Conservation (phyloP, 2,113 vertebrate species). For the Gadus macrocephalus region DNA sequence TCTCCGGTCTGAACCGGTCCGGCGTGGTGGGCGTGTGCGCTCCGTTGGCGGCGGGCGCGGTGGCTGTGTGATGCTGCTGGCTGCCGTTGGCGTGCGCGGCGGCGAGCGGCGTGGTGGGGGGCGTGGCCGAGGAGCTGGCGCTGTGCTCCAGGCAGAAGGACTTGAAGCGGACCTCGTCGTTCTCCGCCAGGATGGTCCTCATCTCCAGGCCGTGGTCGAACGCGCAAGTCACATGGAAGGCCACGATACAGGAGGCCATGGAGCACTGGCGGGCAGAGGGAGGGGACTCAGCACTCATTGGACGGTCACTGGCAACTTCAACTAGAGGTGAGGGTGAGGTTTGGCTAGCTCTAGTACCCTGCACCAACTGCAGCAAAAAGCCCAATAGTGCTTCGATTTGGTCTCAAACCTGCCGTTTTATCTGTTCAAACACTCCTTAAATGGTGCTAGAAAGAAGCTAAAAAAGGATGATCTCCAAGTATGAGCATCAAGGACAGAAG, state of each 20-base stretch:
- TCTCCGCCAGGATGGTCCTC: conserved; percentile 92
- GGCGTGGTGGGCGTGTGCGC: conserved; percentile 23
- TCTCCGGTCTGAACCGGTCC: conserved; percentile 47
- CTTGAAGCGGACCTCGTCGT: conserved; percentile 97
- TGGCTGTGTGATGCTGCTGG: conserved; percentile 85
- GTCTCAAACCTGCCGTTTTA: too few species aligned
- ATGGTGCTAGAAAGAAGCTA: not conserved
- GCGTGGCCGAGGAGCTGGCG: conserved; percentile 46
- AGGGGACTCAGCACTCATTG: too few species aligned
- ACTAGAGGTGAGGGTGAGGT: not conserved
- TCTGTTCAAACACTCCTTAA: too few species aligned
- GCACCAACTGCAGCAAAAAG: not conserved
- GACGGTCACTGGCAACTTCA: too few species aligned
- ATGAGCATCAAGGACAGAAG: not conserved
- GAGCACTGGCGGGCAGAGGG: conserved; percentile 77
- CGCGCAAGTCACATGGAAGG: conserved; percentile 97
- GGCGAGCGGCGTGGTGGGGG: conserved; percentile 16
- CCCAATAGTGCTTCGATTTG: not conserved
- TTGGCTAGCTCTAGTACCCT: too few species aligned
- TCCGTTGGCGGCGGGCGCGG: conserved; percentile 39
- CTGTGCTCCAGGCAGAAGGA: conserved; percentile 97
- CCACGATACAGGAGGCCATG: conserved; percentile 91
- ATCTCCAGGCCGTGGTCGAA: conserved; percentile 95
- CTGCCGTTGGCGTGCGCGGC: conserved; percentile 33
- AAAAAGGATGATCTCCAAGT: not conserved